Conservation (phyloP, 2,888 invertebrate species). For the Pristionchus entomophagus region DNA sequence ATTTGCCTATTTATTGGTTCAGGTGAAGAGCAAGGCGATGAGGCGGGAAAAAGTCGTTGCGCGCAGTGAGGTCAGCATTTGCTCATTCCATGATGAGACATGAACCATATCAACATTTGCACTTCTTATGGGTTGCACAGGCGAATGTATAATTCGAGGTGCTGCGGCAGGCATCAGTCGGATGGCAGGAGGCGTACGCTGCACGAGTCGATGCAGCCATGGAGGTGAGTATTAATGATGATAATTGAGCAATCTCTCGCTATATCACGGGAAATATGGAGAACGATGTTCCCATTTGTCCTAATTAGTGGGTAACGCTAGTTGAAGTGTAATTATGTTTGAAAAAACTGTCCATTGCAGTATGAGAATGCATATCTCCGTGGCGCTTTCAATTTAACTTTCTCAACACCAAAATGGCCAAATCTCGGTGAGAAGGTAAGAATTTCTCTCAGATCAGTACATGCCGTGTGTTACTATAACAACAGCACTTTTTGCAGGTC, state of each 20-base stretch:
- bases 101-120: too few relatives aligned
- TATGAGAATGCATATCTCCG: not conserved
- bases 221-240: not conserved
- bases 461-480: too few relatives aligned
- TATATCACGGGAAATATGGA: not conserved
- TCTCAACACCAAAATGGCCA: not conserved
- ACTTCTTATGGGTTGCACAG: too few relatives aligned
- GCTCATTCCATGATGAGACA: too few relatives aligned
- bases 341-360: not conserved
- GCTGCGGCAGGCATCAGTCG: not conserved
- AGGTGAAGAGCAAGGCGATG: conserved; percentile 4
- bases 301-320: too few relatives aligned
- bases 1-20: too few relatives aligned
- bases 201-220: not conserved
- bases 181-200: not conserved
- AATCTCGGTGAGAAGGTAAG: conserved; percentile 17
- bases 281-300: too few relatives aligned
- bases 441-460: too few relatives aligned
- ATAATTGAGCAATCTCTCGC: not conserved
- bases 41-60: not conserved
- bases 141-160: too few relatives aligned
- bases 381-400: not conserved
- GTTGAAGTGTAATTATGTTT: too few relatives aligned
- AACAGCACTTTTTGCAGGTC: not conserved
- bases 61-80: too few relatives aligned